Percentiles rank a stretch among this genome's conserved stretches.
Evolutionary conservation across 2,113 vertebrate genomes (phyloP).

Genomic region (Acanthochromis polyacanthus): DNA sequence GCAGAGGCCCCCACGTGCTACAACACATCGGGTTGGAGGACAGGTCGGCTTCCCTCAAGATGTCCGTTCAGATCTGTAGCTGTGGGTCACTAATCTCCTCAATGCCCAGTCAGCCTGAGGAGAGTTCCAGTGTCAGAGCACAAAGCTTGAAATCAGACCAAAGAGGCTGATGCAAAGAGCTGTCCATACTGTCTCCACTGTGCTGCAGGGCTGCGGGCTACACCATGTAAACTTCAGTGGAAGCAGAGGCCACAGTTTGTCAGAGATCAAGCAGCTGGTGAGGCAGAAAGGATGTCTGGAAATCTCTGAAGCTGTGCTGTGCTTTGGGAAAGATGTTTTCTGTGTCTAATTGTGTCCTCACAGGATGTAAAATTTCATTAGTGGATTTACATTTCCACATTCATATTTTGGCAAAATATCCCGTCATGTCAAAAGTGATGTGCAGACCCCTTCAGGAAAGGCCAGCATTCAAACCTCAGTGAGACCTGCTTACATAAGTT

Average conservation of each 20-base stretch:
- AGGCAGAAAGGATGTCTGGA: not conserved
- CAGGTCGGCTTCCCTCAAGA: slow-evolving; percentile 29
- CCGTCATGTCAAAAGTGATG: slow-evolving; percentile 46
- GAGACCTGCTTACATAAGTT: slow-evolving; percentile 71
- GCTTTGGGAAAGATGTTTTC: not conserved
- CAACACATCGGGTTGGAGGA: slow-evolving; percentile 21
- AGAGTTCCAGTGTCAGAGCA: slow-evolving; percentile 26
- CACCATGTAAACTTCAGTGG: slow-evolving; percentile 12
- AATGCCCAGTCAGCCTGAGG: slow-evolving; percentile 12
- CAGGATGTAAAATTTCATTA: slow-evolving; percentile 36
- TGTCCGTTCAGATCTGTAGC: slow-evolving; percentile 41
- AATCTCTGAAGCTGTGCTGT: not conserved
- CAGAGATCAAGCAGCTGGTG: slow-evolving; percentile 4
- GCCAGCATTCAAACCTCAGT: slow-evolving; percentile 53
- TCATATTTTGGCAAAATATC: slow-evolving; percentile 55
- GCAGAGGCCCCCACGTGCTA: slow-evolving; percentile 29
- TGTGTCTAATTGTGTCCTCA: not conserved
- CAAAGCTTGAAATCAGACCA: slow-evolving; percentile 33
- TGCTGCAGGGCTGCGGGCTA: slow-evolving; percentile 14
- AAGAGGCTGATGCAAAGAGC: slow-evolving; percentile 7
- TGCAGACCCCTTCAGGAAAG: slow-evolving; percentile 53
- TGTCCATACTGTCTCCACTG: not conserved
- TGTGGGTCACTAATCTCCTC: slow-evolving; percentile 49
- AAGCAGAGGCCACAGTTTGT: slow-evolving; percentile 24
- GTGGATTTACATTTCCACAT: slow-evolving; percentile 46